A percentile compares a stretch with the other conserved stretches of the same genome.
Conservation (phyloP, 2,113 vertebrate species). For the Colaptes auratus region DNA sequence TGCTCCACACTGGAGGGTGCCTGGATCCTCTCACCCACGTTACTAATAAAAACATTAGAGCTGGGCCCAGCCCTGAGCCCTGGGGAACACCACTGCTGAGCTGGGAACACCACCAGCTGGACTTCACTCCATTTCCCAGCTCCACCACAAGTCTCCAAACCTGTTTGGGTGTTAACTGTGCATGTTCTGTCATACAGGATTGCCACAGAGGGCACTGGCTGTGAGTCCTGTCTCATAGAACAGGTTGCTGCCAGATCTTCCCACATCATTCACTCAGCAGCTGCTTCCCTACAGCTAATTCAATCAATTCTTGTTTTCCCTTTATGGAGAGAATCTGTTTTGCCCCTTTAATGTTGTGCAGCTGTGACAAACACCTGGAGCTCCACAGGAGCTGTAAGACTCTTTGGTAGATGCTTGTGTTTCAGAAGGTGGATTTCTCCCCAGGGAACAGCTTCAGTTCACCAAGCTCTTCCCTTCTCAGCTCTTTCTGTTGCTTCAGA, state of each 20-base stretch:
- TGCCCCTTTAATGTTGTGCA: background rate
- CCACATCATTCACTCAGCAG: accelerated
- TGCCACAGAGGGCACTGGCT: too few relatives aligned
- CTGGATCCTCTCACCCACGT: too few relatives aligned
- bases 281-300: too few relatives aligned
- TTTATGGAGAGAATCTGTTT: background rate
- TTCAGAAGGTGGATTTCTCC: background rate
- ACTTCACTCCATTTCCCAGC: too few relatives aligned
- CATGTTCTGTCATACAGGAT: background rate
- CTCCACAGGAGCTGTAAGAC: background rate
- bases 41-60: too few relatives aligned
- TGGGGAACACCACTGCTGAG: too few relatives aligned
- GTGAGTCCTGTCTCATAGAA: background rate
- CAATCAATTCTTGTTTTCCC: background rate
- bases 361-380: background rate
- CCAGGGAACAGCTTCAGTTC: background rate
- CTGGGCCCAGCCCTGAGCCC: too few relatives aligned
- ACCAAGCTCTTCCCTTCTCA: too few relatives aligned
- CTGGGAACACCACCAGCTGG: too few relatives aligned
- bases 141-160: too few relatives aligned
- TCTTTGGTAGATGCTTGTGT: background rate
- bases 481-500: background rate
- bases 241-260: background rate
- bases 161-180: background rate
- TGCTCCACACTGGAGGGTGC: too few relatives aligned